These are phyloP conservation scores for Lepidothrix coronata DNA, from an alignment of 2,113 vertebrate genomes.

Conservation along the genomic window DNA sequence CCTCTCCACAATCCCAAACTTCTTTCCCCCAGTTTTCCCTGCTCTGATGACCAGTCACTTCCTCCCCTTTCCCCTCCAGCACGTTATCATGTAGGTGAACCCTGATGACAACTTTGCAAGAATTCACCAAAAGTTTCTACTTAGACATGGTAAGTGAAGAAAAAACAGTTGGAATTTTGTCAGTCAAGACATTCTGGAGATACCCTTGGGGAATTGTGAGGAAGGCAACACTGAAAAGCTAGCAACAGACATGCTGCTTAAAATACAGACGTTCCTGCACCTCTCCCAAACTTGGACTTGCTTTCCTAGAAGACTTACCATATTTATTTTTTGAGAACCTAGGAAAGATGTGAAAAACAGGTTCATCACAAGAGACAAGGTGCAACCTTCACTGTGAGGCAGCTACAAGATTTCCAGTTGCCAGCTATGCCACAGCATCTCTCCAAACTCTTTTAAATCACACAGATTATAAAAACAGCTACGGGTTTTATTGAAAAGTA, in stretches of 20 bases:
- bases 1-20: background rate
- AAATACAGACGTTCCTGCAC: background rate
- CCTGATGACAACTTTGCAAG: background rate
- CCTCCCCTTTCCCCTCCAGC: background rate
- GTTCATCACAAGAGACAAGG: background rate
- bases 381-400: background rate
- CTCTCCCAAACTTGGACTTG: background rate
- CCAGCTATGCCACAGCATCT: background rate
- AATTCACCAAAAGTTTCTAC: background rate
- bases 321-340: background rate
- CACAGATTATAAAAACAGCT: background rate
- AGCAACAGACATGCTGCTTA: background rate
- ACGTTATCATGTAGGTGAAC: background rate
- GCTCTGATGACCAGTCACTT: background rate
- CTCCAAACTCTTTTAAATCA: background rate
- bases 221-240: background rate
- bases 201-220: background rate
- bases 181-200: background rate
- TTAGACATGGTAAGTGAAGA: background rate
- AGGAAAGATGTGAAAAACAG: background rate
- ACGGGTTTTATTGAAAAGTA: background rate
- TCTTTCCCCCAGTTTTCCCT: background rate
- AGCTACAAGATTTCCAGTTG: background rate
- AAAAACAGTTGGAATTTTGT: background rate
- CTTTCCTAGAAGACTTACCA: background rate